Evolutionary conservation across 2,888 invertebrate genomes (phyloP), one percentile per base, ranked within the genome.

Genomic region (Rhogogaster chlorosoma): DNA sequence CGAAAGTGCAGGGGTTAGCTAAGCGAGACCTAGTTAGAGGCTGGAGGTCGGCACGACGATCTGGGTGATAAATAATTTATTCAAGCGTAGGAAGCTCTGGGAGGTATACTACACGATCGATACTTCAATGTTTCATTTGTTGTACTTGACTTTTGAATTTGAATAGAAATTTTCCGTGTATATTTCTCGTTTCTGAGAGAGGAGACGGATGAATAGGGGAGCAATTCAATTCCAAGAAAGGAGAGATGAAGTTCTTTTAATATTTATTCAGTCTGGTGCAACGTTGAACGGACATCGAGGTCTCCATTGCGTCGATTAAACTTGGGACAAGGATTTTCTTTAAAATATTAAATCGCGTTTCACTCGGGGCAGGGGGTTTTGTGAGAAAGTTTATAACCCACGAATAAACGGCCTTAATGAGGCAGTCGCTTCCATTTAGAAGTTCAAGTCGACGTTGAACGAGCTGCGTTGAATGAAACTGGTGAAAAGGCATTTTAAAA

Each of bases 391-490:
- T 73, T 73, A 73, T 73, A 73, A 42, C 71, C 42, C 38, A n/a
- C 42, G 71, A 73, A 73, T 73, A 73, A 73, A 73, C 71, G 71
- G 71, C 22, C 71, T 42, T 73, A 73, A 73, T 73, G 71, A 22
- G 71, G 71, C 71, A 73, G 71, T 73, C 71, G 71, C 71, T 38
- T 73, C 42, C 42, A 38, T 73, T 73, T 22, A 38, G n/a, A 73
- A 42, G 38, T 73, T 73, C 71, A 73, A 73, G 38, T 73, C 71
- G 42, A 73, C 71, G 42, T 73, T 38, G 29, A 73, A 73, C 71
- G 71, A 73, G 71, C 71, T 73, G 3, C 67, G 32, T 67, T 67
- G 67, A 42, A 73, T 29, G 22, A 42, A 12, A n/a, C 22, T 26
- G 38, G 12, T 42, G 71, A 73, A 73, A 73, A 73, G 71, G n/a